These are phyloP conservation scores for Stenodera caucasica DNA, from an alignment of 2,888 invertebrate genomes.

Conservation along the genomic window DNA sequence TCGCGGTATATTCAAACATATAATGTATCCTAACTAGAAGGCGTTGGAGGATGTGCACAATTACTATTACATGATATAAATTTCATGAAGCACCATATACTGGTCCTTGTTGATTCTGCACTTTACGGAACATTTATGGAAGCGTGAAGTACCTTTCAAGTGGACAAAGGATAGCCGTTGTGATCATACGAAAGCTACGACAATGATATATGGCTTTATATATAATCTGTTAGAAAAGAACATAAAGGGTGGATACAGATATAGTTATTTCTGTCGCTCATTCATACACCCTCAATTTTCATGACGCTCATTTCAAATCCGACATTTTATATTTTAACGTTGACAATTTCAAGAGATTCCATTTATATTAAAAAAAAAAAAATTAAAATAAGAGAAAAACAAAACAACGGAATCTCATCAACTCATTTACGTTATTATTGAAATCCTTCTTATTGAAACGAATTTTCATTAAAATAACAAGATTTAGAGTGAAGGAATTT, in stretches of 20 bases:
- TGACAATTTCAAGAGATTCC: conserved; percentile 37
- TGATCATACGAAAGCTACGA: conserved; percentile 29
- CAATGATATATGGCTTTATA: conserved; percentile 36
- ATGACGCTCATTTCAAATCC: conserved; percentile 8
- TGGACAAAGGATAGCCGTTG: conserved; percentile 36
- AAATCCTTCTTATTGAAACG: background rate
- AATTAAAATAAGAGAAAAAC: too few relatives aligned
- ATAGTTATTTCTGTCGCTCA: conserved; percentile 12
- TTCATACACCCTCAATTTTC: conserved; percentile 1
- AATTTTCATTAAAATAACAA: background rate
- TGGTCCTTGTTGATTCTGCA: conserved; percentile 38
- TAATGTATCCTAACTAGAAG: background rate
- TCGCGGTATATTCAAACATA: background rate
- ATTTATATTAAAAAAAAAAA: too few relatives aligned
- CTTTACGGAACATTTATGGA: conserved; percentile 40
- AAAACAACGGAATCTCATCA: too few relatives aligned
- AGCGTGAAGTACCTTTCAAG: conserved; percentile 35
- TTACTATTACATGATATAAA: conserved; percentile 23
- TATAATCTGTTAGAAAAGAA: conserved; percentile 24
- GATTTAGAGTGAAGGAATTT: background rate
- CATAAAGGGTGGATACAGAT: conserved; percentile 8
- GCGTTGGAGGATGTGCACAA: conserved; percentile 17
- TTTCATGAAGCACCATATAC: conserved; percentile 23
- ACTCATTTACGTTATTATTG: conserved; percentile 23
- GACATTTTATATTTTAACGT: conserved; percentile 32